Base-by-base conservation (phyloP, 1,140 invertebrate species). In the Tenebrio molitor region DNA sequence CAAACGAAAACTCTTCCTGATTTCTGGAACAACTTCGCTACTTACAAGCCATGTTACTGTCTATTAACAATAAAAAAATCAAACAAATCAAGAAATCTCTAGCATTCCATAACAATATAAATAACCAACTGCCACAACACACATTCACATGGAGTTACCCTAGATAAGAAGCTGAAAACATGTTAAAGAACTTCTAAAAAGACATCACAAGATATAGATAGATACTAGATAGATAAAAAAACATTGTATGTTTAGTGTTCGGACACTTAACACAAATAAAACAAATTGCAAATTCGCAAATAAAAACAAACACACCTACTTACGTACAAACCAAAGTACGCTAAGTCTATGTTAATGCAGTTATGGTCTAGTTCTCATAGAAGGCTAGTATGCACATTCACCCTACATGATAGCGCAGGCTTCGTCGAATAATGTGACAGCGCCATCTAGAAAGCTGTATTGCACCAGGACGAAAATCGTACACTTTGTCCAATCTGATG, bases 221-320 rank as follows among this genome's bases (percentile, higher is more conserved):
- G 44, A 69, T 21, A 69, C 15, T 33, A 69, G 34, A 53, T 7
- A 44, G 23, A 41, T 2, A 39, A 42, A 58, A 58, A 58, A 58
- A 58, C 15, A 0, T 53, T 2, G 23, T 58, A n/a, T n/a, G n/a
- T 58, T 58, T 58, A 58, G 50, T 58, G 50, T 46, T 58, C 12
- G 46, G 12, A 46, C 21, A 53, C 50, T 65, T 23, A 68, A 73
- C 8, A 53, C 39, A 69, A 33, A 72, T 76, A 42, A 72, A 73
- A 73, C 21, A 73, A 72, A 77, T 71, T 69, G 78, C 78, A 77
- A 79, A 79, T 77, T 50, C 23, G 78, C 78, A 79, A 79, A 78
- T 78, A 53, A 79, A 72, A 74, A 41, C 63, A 34, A 74, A 74
- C 46, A 69, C 36, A 62, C 33, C 77, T 78, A 78, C 77, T 77